Evolutionary conservation across 2,797 vertebrate genomes (phyloP).

Genomic region (Pangasius mekongensis): DNA sequence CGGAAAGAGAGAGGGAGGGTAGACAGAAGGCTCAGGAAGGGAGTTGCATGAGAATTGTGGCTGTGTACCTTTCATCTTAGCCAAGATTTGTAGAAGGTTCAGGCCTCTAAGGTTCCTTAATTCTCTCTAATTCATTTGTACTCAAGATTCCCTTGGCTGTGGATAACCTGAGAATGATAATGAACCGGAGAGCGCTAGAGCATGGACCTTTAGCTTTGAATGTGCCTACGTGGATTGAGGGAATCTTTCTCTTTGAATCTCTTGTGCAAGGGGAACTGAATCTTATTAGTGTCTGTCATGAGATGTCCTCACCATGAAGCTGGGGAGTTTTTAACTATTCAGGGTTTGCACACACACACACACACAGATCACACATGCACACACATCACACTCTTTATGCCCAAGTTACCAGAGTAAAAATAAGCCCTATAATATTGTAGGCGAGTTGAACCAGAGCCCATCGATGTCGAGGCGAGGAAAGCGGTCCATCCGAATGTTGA

Average conservation of each 20-base stretch:
- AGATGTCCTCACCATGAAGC: constrained; percentile 70
- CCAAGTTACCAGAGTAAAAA: constrained; percentile 36
- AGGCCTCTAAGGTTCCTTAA: constrained; percentile 96
- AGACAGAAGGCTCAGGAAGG: constrained; percentile 70
- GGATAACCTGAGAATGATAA: constrained; percentile 85
- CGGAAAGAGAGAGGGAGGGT: constrained; percentile 63
- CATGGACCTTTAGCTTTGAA: constrained; percentile 94
- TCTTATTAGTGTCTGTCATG: constrained; percentile 92
- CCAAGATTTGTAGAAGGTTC: constrained; percentile 97
- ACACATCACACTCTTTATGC: constrained; percentile 9
- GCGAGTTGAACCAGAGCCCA: constrained; percentile 49
- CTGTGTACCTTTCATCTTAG: constrained; percentile 94
- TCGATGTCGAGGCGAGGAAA: constrained; percentile 59
- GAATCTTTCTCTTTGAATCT: constrained; percentile 89
- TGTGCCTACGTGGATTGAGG: constrained; percentile 94
- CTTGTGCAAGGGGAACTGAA: constrained; percentile 81
- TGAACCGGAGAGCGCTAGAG: constrained; percentile 86
- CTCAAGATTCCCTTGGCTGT: constrained; percentile 95
- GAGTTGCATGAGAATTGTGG: constrained; percentile 85
- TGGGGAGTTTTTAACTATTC: constrained; percentile 82
- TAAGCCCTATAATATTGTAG: constrained; percentile 41
- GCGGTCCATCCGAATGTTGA: constrained; percentile 61
- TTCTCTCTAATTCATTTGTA: constrained; percentile 99
- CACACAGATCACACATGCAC: constrained; percentile 8
- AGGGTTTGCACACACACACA: constrained; percentile 38